These are phyloP conservation scores for Caenorhabditis sinica DNA, from an alignment of 2,888 invertebrate species.

Conservation along the genomic window DNA sequence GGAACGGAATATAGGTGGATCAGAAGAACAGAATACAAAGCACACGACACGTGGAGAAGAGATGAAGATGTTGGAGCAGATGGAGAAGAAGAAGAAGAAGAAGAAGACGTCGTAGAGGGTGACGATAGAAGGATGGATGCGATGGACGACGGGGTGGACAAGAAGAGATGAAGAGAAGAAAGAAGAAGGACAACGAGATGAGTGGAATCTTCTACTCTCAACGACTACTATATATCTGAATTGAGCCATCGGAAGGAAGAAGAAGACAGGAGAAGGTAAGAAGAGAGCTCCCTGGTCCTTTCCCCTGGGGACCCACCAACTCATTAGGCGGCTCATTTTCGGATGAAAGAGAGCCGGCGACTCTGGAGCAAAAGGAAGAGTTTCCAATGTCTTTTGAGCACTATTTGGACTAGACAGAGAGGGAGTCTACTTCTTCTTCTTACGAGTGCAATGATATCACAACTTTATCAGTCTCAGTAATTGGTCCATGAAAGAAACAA, in stretches of 20 bases:
- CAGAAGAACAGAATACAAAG: conserved; percentile 42
- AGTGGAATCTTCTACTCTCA: conserved; percentile 47
- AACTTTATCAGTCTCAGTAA: conserved; percentile 46
- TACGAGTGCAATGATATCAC: conserved; percentile 34
- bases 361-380: conserved; percentile 31
- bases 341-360: conserved; percentile 47
- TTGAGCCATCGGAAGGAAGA: conserved; percentile 35
- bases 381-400: conserved; percentile 35
- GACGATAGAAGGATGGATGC: background rate
- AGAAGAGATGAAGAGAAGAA: conserved; percentile 36
- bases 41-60: conserved; percentile 6
- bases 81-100: conserved; percentile 15
- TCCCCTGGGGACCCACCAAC: conserved; percentile 64
- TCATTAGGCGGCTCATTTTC: conserved; percentile 67
- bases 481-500: conserved; percentile 52
- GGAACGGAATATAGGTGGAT: background rate
- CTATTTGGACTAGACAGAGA: conserved; percentile 13
- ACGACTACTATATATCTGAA: conserved; percentile 59
- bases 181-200: conserved; percentile 39
- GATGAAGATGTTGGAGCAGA: conserved; percentile 14
- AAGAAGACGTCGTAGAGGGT: conserved; percentile 14
- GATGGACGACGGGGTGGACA: conserved; percentile 1
- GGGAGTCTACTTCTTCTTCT: no score
- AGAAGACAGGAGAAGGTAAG: conserved; percentile 31
- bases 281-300: conserved; percentile 3